Conservation (phyloP, 2,113 vertebrate species). For the Erythrolamprus reginae region DNA sequence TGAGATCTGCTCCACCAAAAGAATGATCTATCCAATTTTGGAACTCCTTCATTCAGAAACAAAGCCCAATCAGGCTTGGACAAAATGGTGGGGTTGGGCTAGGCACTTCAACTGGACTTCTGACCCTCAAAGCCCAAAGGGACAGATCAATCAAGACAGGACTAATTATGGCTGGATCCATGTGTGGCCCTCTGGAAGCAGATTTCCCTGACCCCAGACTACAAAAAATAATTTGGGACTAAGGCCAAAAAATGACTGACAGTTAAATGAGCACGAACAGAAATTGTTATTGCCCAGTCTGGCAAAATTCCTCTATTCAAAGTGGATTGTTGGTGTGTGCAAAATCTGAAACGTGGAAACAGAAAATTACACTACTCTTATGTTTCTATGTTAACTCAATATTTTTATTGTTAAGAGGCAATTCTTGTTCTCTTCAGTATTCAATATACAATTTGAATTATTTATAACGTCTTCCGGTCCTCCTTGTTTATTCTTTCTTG, state of each 20-base stretch:
- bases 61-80: neutral
- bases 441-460: neutral
- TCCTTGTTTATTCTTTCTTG: neutral
- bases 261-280: neutral
- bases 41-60: neutral
- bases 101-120: neutral
- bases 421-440: neutral
- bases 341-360: neutral
- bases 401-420: neutral
- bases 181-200: neutral
- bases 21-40: neutral
- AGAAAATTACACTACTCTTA: neutral
- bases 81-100: neutral
- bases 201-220: neutral
- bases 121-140: neutral
- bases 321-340: neutral
- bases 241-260: neutral
- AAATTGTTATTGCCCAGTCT: neutral
- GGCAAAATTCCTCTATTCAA: neutral
- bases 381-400: neutral
- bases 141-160: neutral
- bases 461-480: neutral
- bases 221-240: neutral
- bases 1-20: neutral
- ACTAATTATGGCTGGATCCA: neutral